phyloP scores from a whole-genome alignment of 2,888 invertebrate species.

The Drosophila monieri region DNA sequence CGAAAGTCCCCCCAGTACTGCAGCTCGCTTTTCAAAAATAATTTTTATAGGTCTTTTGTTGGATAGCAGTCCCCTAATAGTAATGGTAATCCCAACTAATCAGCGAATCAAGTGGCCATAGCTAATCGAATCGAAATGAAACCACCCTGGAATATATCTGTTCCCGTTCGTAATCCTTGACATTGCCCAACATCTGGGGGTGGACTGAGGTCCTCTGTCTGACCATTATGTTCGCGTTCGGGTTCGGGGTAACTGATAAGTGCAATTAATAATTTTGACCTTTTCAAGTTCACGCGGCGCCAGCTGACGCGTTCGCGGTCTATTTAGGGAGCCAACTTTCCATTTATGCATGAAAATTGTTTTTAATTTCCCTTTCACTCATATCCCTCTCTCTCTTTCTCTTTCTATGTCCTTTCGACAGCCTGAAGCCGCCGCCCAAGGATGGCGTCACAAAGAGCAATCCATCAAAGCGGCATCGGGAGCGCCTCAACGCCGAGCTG shows the following conservation, averaged over 20 bases:
- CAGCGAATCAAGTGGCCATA: slow-evolving; percentile 83
- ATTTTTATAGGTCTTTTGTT: background rate
- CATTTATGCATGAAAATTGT: slow-evolving; percentile 64
- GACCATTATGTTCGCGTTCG: slow-evolving; percentile 17
- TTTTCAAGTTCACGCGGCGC: slow-evolving; percentile 47
- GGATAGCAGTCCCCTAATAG: background rate
- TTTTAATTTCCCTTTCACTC: slow-evolving; percentile 48
- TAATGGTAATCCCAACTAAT: slow-evolving; percentile 64
- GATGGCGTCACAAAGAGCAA: slow-evolving; percentile 98
- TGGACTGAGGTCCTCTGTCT: slow-evolving; percentile 26
- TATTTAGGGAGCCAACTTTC: slow-evolving; percentile 32
- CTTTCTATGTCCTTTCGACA: slow-evolving; percentile 85
- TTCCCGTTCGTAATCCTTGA: slow-evolving; percentile 16
- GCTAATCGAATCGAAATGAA: slow-evolving; percentile 79
- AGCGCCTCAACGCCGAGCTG: slow-evolving; percentile 98
- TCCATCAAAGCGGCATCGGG: slow-evolving; percentile 99
- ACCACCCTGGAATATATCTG: slow-evolving; percentile 25
- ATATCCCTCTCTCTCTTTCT: slow-evolving; percentile 18
- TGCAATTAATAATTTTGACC: slow-evolving; percentile 79
- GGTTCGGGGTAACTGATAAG: slow-evolving; percentile 66
- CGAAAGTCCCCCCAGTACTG: background rate
- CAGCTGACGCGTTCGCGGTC: slow-evolving; percentile 38
- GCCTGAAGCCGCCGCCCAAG: slow-evolving; percentile 97
- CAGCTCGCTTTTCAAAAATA: background rate
- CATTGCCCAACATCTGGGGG: slow-evolving; percentile 17